Evolutionary conservation across 2,888 invertebrate species (phyloP).

Genomic region (Pteria penguin): DNA sequence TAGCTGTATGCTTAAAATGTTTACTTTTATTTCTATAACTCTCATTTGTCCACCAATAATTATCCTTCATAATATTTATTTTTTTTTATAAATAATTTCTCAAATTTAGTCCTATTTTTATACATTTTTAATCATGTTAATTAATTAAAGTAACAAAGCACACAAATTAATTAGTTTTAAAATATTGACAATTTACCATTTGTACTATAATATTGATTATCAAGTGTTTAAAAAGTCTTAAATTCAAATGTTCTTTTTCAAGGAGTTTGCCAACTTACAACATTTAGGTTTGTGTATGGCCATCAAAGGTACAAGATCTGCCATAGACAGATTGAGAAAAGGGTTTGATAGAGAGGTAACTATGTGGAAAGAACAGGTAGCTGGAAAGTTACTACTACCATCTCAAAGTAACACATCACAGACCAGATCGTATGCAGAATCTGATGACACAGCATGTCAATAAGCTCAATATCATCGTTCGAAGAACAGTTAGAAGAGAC

Average conservation of each 20-base stretch:
- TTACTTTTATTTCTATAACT: too few species aligned
- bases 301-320: not conserved
- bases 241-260: not conserved
- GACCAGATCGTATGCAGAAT: conserved; percentile 21
- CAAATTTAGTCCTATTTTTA: not conserved
- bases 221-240: too few species aligned
- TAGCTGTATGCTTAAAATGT: too few species aligned
- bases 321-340: conserved; percentile 20
- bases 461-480: not conserved
- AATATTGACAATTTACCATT: too few species aligned
- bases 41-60: too few species aligned
- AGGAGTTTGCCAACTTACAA: conserved; percentile 18
- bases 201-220: too few species aligned
- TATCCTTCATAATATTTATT: too few species aligned
- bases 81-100: not conserved
- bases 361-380: conserved; percentile 20
- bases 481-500: too few species aligned
- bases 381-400: conserved; percentile 2
- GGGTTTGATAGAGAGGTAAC: conserved; percentile 17
- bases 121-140: too few species aligned
- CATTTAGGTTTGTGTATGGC: conserved; percentile 20
- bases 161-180: too few species aligned
- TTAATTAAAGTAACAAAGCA: too few species aligned
- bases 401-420: not conserved
- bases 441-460: not conserved